phyloP scores from a whole-genome alignment of 2,113 vertebrate genomes.

The Petrocephalus microphthalmus region DNA sequence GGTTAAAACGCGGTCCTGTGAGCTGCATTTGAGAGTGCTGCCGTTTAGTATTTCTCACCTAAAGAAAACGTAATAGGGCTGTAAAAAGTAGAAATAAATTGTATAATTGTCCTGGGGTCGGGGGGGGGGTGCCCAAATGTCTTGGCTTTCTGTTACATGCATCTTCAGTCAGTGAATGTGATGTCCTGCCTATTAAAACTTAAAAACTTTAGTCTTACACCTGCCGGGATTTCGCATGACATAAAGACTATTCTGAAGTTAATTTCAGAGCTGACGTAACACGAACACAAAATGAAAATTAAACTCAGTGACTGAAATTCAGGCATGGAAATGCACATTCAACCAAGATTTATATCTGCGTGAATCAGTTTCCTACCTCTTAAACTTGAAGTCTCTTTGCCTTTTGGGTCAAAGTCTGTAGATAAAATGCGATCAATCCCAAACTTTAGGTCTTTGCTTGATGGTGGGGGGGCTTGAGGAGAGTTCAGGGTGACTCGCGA shows the following conservation, averaged over 20 bases:
- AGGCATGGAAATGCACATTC: not conserved
- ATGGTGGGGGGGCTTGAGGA: constrained; percentile 69
- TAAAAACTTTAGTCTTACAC: not conserved
- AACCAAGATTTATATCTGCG: not conserved
- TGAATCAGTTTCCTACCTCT: constrained; percentile 70
- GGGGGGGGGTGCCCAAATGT: not conserved
- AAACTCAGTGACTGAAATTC: not conserved
- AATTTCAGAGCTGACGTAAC: not conserved
- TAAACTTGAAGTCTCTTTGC: constrained; percentile 80
- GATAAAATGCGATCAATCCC: constrained; percentile 96
- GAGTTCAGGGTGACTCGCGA: constrained; percentile 57
- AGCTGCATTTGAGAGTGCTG: not conserved
- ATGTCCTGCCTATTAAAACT: not conserved
- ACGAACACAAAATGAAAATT: not conserved
- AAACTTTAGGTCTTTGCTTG: constrained; percentile 96
- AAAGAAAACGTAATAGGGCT: not conserved
- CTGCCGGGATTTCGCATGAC: not conserved
- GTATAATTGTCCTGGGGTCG: not conserved
- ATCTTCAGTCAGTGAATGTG: not conserved
- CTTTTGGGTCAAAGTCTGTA: constrained; percentile 86
- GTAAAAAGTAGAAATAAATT: not conserved
- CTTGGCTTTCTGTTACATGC: not conserved
- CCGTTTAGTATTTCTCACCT: not conserved
- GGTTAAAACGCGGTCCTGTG: not conserved
- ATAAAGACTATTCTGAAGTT: not conserved